Conservation (phyloP, 2,888 invertebrate genomes). For the Anodontia alba region DNA sequence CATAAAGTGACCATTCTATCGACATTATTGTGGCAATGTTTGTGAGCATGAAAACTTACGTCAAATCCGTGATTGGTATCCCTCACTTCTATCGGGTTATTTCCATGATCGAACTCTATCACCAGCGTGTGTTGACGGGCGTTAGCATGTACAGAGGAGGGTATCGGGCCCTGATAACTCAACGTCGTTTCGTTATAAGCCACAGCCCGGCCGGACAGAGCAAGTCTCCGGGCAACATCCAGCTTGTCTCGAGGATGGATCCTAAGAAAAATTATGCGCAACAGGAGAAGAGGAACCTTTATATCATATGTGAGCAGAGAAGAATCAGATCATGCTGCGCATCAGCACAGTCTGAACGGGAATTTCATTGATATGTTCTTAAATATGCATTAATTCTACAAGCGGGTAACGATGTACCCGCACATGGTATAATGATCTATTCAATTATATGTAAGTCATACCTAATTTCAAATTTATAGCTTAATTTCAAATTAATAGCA, state of each 20-base stretch:
- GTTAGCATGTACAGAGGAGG: slow-evolving; percentile 33
- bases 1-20: no score
- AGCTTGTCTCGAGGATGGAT: slow-evolving; percentile 79
- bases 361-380: no score
- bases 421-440: no score
- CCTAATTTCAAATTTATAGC: no score
- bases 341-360: no score
- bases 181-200: slow-evolving; percentile 73
- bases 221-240: slow-evolving; percentile 75
- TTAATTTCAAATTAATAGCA: no score
- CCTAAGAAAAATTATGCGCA: slow-evolving; percentile 43
- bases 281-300: neutral
- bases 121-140: slow-evolving; percentile 14
- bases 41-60: neutral
- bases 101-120: slow-evolving; percentile 61
- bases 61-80: neutral
- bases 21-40: no score
- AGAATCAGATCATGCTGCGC: no score
- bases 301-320: neutral
- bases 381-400: no score
- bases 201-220: slow-evolving; percentile 72
- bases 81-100: neutral
- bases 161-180: slow-evolving; percentile 77
- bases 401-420: no score
- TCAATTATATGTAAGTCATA: no score